A percentile compares a stretch with the other conserved stretches of the same genome.
phyloP scores from a whole-genome alignment of 2,113 vertebrate species.

The Conger conger region DNA sequence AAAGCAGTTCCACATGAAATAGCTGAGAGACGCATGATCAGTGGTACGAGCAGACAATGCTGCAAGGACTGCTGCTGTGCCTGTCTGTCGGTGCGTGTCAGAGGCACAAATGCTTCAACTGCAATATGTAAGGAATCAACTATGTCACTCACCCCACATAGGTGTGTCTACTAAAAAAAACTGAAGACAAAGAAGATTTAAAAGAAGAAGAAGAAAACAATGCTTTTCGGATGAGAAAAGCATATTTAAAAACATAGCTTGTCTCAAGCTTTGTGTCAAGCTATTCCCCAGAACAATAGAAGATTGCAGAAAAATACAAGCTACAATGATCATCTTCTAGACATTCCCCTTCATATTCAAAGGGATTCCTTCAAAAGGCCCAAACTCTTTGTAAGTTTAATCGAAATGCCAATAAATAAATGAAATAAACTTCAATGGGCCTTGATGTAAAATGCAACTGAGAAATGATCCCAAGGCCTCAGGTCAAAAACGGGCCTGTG shows the following conservation, averaged over 20 bases:
- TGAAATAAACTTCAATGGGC: not conserved
- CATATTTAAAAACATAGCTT: not conserved
- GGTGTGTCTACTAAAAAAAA: no score
- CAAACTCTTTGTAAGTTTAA: not conserved
- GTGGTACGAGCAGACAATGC: no score
- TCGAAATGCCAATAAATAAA: not conserved
- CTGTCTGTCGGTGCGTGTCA: no score
- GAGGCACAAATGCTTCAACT: no score
- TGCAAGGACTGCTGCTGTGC: no score
- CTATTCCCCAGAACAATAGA: no score
- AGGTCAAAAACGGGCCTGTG: not conserved
- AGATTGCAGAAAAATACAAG: not conserved
- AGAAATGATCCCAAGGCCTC: not conserved
- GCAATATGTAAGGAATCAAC: no score
- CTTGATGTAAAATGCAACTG: not conserved
- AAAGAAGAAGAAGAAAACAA: not conserved
- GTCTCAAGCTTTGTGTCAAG: not conserved
- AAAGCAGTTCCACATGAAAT: no score
- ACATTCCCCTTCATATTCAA: not conserved
- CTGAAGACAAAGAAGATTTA: not conserved
- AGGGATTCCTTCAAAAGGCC: not conserved
- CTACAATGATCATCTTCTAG: not conserved
- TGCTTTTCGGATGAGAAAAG: not conserved
- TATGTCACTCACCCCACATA: no score
- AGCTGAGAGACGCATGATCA: no score